phyloP scores from a whole-genome alignment of 2,113 vertebrate species.

The Vicugna pacos region DNA sequence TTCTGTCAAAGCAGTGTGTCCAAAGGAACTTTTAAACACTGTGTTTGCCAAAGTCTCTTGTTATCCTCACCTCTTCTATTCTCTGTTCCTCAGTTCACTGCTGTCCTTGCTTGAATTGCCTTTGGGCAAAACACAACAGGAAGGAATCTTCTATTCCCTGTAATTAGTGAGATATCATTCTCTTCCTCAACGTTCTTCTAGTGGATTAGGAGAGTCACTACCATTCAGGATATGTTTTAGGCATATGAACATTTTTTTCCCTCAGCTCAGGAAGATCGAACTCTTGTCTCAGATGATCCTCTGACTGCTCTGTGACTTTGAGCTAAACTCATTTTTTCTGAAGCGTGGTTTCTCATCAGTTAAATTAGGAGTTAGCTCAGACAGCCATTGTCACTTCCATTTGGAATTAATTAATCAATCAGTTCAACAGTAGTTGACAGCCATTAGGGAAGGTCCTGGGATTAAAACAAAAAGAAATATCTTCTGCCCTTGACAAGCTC shows the following conservation, averaged over 20 bases:
- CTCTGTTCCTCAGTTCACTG: neutral
- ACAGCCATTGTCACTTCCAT: neutral
- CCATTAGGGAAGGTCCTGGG: neutral
- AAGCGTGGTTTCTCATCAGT: neutral
- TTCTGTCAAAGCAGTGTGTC: neutral
- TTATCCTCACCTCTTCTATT: neutral
- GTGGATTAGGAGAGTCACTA: neutral
- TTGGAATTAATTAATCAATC: constrained; percentile 27
- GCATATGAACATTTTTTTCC: neutral
- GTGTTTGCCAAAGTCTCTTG: neutral
- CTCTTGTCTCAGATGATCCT: neutral
- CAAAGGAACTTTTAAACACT: neutral
- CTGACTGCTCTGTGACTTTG: neutral
- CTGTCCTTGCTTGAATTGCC: neutral
- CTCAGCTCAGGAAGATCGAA: neutral
- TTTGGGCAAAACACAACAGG: constrained; percentile 3
- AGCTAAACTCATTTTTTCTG: neutral
- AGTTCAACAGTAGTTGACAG: neutral
- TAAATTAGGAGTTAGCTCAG: neutral
- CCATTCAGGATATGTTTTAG: neutral
- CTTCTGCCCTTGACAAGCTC: neutral
- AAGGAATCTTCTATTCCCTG: neutral
- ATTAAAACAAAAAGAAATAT: neutral
- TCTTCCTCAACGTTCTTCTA: neutral
- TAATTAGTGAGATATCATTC: neutral